These are phyloP conservation scores for Candoia aspera DNA, from an alignment of 2,113 vertebrate species.

Conservation along the genomic window DNA sequence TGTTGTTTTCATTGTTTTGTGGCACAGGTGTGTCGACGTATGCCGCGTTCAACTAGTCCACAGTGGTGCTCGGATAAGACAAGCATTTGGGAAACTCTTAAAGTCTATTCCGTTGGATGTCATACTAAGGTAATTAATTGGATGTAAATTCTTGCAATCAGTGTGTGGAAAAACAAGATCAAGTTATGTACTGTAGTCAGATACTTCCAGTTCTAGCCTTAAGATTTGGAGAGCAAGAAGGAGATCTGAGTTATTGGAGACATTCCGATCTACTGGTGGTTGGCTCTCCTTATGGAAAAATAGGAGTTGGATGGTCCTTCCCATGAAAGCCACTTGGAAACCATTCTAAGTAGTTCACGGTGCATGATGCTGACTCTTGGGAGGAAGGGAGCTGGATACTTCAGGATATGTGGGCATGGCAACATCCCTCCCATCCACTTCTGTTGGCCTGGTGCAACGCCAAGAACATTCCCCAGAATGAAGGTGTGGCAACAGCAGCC, in stretches of 20 bases:
- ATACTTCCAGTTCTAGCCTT: background rate
- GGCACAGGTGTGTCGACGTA: conserved; percentile 89
- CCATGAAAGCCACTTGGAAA: background rate
- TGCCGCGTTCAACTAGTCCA: conserved; percentile 94
- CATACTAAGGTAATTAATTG: conserved; percentile 82
- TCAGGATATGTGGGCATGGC: background rate
- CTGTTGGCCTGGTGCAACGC: background rate
- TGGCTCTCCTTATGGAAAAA: background rate
- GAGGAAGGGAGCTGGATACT: background rate
- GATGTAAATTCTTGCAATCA: background rate
- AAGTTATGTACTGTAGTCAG: background rate
- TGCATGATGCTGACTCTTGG: background rate
- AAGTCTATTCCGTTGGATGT: conserved; percentile 91
- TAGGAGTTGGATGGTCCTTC: background rate
- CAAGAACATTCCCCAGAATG: background rate
- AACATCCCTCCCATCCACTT: background rate
- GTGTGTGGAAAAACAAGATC: background rate
- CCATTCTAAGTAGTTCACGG: background rate
- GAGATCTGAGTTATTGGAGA: no score
- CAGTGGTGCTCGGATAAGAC: conserved; percentile 87
- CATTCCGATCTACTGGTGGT: background rate
- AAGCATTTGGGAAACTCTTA: conserved; percentile 92
- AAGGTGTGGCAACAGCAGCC: background rate
- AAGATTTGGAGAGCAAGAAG: background rate
- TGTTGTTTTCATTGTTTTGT: conserved; percentile 12